Percentiles rank a stretch among this genome's conserved stretches.
Evolutionary conservation across 53 echinoderm and acorn worm species (phyloP).

Genomic region (Echinarachnius parma): DNA sequence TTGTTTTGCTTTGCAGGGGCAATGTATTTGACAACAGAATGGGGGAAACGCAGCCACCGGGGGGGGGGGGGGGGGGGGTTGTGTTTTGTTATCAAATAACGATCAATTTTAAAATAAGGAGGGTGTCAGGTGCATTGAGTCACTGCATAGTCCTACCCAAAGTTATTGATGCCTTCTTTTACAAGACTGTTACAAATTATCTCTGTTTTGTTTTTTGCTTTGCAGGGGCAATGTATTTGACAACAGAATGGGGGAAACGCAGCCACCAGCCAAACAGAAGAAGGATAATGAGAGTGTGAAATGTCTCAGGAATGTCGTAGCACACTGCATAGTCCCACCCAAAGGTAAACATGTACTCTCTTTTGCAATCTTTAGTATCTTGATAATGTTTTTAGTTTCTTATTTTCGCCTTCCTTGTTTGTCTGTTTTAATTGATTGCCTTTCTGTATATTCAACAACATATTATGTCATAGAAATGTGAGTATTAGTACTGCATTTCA

Average conservation of each 20-base stretch:
- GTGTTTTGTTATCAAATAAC: too few relatives aligned
- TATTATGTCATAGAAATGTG: background rate
- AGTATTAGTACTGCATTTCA: too few relatives aligned
- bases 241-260: slow-evolving; percentile 27
- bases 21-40: slow-evolving; percentile 24
- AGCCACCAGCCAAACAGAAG: slow-evolving; percentile 30
- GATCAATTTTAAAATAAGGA: too few relatives aligned
- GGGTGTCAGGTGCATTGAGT: slow-evolving; percentile 21
- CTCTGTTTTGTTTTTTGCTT: too few relatives aligned
- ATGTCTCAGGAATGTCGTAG: slow-evolving; percentile 32
- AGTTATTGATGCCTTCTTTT: slow-evolving; percentile 3
- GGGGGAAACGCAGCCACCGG: slow-evolving; percentile 20
- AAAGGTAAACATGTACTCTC: slow-evolving; percentile 16
- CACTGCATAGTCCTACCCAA: slow-evolving; percentile 46
- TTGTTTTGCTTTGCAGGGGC: slow-evolving; percentile 16
- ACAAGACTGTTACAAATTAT: too few relatives aligned
- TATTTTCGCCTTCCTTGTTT: too few relatives aligned
- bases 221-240: slow-evolving; percentile 24
- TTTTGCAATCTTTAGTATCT: background rate
- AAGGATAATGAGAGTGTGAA: slow-evolving; percentile 18
- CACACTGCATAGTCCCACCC: slow-evolving; percentile 44
- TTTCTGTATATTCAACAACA: too few relatives aligned
- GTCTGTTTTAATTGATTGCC: too few relatives aligned
- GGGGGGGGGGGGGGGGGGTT: slow-evolving; percentile 13
- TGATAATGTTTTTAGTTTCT: too few relatives aligned